These are phyloP conservation scores for Abrostola triplasia DNA, from an alignment of 2,888 invertebrate genomes.

Conservation along the genomic window DNA sequence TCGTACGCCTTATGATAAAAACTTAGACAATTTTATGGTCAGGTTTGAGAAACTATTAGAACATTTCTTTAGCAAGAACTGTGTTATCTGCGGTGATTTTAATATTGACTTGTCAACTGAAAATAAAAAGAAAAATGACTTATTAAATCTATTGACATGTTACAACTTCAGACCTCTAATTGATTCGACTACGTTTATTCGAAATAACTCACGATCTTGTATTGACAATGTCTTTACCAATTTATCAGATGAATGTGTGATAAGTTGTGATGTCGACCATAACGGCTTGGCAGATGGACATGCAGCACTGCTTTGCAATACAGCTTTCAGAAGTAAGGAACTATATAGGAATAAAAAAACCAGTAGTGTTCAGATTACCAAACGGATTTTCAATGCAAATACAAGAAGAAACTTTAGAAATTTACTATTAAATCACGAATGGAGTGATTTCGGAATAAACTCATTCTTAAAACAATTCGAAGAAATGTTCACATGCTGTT, in stretches of 20 bases:
- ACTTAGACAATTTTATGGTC: conserved; percentile 10
- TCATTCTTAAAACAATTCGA: conserved; percentile 7
- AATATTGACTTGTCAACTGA: conserved; percentile 7
- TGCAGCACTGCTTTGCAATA: conserved; percentile 5
- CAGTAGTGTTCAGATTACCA: conserved; percentile 7
- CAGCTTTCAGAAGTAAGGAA: background rate
- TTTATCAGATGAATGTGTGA: background rate
- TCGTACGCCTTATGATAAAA: conserved; percentile 14
- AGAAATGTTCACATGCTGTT: background rate
- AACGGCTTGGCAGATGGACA: conserved; percentile 20
- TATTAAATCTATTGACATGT: conserved; percentile 7
- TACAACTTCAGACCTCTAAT: conserved; percentile 12
- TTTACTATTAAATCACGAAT: conserved; percentile 9
- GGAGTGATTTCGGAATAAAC: conserved; percentile 9
- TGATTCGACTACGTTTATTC: conserved; percentile 10
- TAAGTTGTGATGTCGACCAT: conserved; percentile 7
- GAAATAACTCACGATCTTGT: conserved; percentile 14
- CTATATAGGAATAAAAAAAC: background rate
- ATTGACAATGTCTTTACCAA: conserved; percentile 15
- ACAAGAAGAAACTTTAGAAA: conserved; percentile 7
- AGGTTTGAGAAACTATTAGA: conserved; percentile 10
- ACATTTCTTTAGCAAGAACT: conserved; percentile 12
- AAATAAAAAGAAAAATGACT: conserved; percentile 1
- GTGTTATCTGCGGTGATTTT: conserved; percentile 19
- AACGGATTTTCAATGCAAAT: conserved; percentile 8